Percentiles rank a stretch among this genome's conserved stretches.
These are phyloP conservation scores for Ailurus styani DNA, from an alignment of 2,113 vertebrate genomes.

Conservation along the genomic window DNA sequence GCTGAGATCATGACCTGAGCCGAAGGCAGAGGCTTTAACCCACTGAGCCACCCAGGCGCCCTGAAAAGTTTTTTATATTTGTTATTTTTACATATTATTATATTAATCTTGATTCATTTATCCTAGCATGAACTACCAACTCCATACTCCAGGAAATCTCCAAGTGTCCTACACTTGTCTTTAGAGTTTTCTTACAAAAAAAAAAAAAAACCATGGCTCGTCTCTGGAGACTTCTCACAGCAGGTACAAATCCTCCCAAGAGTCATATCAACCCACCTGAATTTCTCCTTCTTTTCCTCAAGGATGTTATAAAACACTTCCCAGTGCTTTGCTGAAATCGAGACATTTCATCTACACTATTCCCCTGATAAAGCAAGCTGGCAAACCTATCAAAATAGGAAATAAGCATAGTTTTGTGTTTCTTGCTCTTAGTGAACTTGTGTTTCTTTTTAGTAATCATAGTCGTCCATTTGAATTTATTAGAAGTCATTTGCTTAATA, in stretches of 20 bases:
- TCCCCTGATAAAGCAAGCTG: not conserved
- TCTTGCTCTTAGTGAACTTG: not conserved
- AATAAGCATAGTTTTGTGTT: not conserved
- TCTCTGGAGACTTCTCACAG: not conserved
- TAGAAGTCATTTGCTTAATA: slow-evolving; percentile 35
- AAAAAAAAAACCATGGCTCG: not conserved
- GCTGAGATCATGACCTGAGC: too few species aligned
- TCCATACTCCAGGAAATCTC: not conserved
- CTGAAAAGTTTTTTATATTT: not conserved
- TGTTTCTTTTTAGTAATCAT: not conserved
- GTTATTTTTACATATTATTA: not conserved
- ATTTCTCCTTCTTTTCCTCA: not conserved
- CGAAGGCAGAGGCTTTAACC: too few species aligned
- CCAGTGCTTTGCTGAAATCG: not conserved
- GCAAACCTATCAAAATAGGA: not conserved
- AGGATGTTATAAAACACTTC: not conserved
- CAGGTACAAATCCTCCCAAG: not conserved
- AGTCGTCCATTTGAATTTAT: not conserved
- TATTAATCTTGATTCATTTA: not conserved
- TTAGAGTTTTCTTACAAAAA: not conserved
- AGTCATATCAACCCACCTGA: not conserved
- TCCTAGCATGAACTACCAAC: not conserved
- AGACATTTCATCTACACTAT: not conserved
- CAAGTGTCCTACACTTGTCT: not conserved
- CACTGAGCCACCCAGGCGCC: too few species aligned